Percentiles rank a stretch among this genome's conserved stretches.
Conservation (phyloP, 2,888 invertebrate species). For the Agrochola macilenta region DNA sequence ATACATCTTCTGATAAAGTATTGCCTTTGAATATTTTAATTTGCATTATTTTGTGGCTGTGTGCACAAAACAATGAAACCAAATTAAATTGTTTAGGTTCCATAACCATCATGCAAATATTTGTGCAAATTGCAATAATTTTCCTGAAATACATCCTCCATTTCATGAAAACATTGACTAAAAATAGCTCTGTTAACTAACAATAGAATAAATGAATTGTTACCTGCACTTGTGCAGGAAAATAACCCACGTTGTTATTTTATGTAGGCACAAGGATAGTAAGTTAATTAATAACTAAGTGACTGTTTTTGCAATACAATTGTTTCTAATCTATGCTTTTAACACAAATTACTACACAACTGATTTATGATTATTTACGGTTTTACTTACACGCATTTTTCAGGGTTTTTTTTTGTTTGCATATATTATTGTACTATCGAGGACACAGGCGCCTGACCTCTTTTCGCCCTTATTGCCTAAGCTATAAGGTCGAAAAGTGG, state of each 20-base stretch:
- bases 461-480: no score
- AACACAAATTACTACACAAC: not conserved
- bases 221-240: constrained; percentile 37
- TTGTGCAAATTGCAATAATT: not conserved
- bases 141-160: constrained; percentile 13
- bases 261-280: constrained; percentile 39
- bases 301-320: constrained; percentile 23
- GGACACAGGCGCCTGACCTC: no score
- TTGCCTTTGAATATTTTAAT: no score
- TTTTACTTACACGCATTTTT: not conserved
- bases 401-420: no score
- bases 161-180: constrained; percentile 39
- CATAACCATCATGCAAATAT: not conserved
- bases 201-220: constrained; percentile 23
- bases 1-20: no score
- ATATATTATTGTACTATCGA: no score
- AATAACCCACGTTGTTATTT: constrained; percentile 29
- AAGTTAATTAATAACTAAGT: no score
- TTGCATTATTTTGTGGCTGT: not conserved
- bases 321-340: constrained; percentile 14
- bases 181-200: constrained; percentile 42
- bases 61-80: not conserved
- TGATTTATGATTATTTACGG: constrained; percentile 1
- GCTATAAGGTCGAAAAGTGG: no score
- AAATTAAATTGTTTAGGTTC: not conserved